Evolutionary conservation across 2,888 invertebrate genomes (phyloP).

Genomic region (Drosophila conformis): DNA sequence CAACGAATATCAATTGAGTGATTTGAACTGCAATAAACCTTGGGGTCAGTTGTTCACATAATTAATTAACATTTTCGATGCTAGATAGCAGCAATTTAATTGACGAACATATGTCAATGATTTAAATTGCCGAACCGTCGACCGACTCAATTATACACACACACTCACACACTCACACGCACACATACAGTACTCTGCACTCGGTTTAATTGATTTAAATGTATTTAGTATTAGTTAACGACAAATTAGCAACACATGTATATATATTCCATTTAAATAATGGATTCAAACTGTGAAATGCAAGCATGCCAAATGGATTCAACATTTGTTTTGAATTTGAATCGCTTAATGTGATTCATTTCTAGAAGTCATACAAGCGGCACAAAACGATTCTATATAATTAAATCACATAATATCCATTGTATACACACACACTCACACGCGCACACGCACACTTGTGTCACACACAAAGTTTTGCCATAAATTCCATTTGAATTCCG

Average conservation of each 20-base stretch:
- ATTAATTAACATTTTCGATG: constrained; percentile 40
- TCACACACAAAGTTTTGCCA: constrained; percentile 56
- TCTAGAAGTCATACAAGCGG: constrained; percentile 28
- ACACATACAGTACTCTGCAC: background rate
- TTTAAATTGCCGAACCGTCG: background rate
- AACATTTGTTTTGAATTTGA: constrained; percentile 5
- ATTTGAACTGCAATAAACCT: constrained; percentile 41
- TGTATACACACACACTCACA: background rate
- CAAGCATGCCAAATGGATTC: background rate
- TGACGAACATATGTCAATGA: constrained; percentile 25
- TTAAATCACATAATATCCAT: constrained; percentile 39
- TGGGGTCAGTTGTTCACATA: constrained; percentile 39
- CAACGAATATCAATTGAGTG: constrained; percentile 38
- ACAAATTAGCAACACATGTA: background rate
- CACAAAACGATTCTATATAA: constrained; percentile 35
- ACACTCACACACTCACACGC: background rate
- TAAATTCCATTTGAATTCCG: constrained; percentile 59
- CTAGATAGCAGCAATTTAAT: constrained; percentile 40
- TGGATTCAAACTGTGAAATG: constrained; percentile 7
- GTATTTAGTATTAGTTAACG: background rate
- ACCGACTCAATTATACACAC: constrained; percentile 1
- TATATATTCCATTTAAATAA: background rate
- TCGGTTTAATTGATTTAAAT: constrained; percentile 39
- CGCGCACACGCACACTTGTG: constrained; percentile 40
- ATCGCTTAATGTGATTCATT: constrained; percentile 32